phyloP scores from a whole-genome alignment of 2,113 vertebrate genomes.

The Sorex fumeus region DNA sequence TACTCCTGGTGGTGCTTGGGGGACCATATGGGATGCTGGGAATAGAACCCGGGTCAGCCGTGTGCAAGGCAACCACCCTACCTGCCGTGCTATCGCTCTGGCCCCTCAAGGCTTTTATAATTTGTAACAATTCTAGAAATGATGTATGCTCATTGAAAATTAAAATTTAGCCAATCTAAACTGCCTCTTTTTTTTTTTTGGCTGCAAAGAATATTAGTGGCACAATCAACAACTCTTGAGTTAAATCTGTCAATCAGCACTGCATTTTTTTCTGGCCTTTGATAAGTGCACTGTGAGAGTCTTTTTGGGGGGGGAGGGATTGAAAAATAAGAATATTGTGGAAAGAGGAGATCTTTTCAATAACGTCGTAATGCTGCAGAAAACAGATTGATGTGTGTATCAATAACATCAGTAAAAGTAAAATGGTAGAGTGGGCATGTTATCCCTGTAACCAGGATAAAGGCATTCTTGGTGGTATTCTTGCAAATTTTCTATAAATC shows the following conservation, averaged over 20 bases:
- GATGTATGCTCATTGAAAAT: not conserved
- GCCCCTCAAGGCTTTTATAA: not conserved
- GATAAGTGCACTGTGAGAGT: not conserved
- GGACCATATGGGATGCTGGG: no score
- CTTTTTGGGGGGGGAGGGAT: slow-evolving; percentile 41
- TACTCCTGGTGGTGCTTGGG: no score
- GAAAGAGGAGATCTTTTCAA: not conserved
- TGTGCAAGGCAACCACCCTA: no score
- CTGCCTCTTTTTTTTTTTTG: not conserved
- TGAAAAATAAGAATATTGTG: not conserved
- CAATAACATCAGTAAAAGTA: no score
- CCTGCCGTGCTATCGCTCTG: no score
- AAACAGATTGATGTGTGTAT: not conserved
- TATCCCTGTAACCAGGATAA: not conserved
- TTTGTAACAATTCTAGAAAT: slow-evolving; percentile 20
- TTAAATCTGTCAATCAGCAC: not conserved
- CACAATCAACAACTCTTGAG: not conserved
- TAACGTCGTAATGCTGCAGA: slow-evolving; percentile 24
- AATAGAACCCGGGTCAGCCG: no score
- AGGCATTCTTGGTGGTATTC: not conserved
- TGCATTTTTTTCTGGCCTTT: not conserved
- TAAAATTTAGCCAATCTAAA: not conserved
- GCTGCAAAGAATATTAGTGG: not conserved
- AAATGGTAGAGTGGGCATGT: not conserved
- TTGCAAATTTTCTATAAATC: slow-evolving; percentile 16